Conservation (phyloP, 2,888 invertebrate genomes). For the Nomada ruficornis region DNA sequence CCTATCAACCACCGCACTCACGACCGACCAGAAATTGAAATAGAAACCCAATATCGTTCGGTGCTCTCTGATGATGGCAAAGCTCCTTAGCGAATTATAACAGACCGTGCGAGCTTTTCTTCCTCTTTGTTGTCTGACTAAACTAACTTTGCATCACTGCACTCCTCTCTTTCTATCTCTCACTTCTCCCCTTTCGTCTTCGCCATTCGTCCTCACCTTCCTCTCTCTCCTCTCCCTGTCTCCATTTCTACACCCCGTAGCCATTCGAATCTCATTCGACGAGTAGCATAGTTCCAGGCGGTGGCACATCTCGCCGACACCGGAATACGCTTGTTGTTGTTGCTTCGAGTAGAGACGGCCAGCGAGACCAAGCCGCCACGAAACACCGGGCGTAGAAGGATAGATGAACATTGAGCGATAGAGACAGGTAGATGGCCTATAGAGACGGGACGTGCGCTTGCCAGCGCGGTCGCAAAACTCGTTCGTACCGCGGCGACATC, state of each 20-base stretch:
- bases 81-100: slow-evolving; percentile 65
- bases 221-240: not conserved
- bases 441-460: slow-evolving; percentile 60
- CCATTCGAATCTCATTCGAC: slow-evolving; percentile 75
- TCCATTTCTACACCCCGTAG: slow-evolving; percentile 19
- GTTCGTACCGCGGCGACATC: slow-evolving; percentile 66
- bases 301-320: slow-evolving; percentile 45
- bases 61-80: slow-evolving; percentile 38
- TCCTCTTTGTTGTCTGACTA: slow-evolving; percentile 69
- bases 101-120: slow-evolving; percentile 49
- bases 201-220: not conserved
- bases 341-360: slow-evolving; percentile 11
- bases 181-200: slow-evolving; percentile 4
- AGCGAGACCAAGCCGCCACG: not conserved
- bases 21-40: not conserved
- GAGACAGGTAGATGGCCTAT: slow-evolving; percentile 26
- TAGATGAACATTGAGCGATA: not conserved
- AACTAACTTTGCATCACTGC: slow-evolving; percentile 75
- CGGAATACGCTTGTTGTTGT: slow-evolving; percentile 49
- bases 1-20: too few relatives aligned
- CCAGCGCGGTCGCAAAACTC: slow-evolving; percentile 67
- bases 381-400: not conserved
- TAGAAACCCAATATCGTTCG: slow-evolving; percentile 3
- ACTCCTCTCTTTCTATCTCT: slow-evolving; percentile 41
- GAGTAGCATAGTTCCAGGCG: slow-evolving; percentile 76